phyloP scores from a whole-genome alignment of 2,113 vertebrate genomes.

The Rhizomys pruinosus region DNA sequence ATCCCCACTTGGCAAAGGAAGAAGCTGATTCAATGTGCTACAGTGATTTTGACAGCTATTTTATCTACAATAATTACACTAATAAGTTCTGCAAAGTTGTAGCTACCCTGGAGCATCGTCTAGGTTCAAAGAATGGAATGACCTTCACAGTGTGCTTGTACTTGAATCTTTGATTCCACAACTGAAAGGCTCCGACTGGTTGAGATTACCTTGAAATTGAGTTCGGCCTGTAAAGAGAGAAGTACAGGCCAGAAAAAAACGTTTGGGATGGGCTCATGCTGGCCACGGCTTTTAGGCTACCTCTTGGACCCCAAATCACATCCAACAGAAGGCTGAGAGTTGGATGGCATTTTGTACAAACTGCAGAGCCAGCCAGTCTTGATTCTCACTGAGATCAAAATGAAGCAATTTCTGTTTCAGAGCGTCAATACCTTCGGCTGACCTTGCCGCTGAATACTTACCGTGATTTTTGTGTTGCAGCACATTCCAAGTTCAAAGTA shows the following conservation, averaged over 20 bases:
- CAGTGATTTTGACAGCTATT: neutral
- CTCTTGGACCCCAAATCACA: slow-evolving; percentile 22
- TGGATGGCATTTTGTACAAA: neutral
- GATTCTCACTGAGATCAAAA: slow-evolving; percentile 44
- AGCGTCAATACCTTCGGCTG: slow-evolving; percentile 1
- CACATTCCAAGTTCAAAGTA: slow-evolving; percentile 63
- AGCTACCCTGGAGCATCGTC: neutral
- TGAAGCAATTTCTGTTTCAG: slow-evolving; percentile 49
- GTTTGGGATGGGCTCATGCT: neutral
- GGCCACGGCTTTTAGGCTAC: neutral
- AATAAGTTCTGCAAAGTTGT: neutral
- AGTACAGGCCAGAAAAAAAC: slow-evolving; percentile 10
- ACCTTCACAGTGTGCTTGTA: neutral
- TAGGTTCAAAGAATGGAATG: neutral
- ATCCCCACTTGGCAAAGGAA: neutral
- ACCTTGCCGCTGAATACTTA: slow-evolving; percentile 53
- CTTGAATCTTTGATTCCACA: neutral
- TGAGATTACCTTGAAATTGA: slow-evolving; percentile 48
- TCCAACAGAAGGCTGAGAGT: neutral
- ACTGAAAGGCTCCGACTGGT: neutral
- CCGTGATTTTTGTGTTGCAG: slow-evolving; percentile 49
- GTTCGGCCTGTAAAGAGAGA: neutral
- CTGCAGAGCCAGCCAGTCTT: neutral
- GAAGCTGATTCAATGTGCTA: neutral
- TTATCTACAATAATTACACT: neutral